Evolutionary conservation across 2,797 vertebrate species (phyloP), one percentile per base, ranked within the genome.

Genomic region (Notamacropus eugenii): DNA sequence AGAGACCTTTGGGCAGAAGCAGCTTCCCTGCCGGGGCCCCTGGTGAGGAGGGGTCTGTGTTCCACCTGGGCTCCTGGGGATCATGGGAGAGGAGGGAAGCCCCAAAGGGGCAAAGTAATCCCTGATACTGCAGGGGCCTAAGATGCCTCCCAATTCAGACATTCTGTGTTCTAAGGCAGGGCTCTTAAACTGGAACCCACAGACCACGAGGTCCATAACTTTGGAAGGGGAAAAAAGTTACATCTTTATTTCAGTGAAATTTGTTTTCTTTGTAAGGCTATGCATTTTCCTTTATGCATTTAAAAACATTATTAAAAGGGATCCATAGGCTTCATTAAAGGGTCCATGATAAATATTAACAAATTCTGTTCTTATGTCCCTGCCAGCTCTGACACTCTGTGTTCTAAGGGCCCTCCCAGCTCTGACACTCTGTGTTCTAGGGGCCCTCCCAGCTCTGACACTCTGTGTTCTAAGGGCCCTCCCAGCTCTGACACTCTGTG

Each of bases 1-100:
- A 96, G 95, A 28, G 98, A 99, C 74, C 95, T 92, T 67, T 99
- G 99, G 99, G 94, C 13, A 90, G 98, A 98, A 96, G 98, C 97
- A 50, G 98, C 98, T n/a, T 92, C 94, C 34, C 98, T 99, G 22
- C 98, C 99, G 4, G 97, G 98, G 54, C 99, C 98, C 93, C 96
- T 99, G 99, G 99, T 99, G 97, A 99, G 98, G 94, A 59, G 22
- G 28, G 52, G 0, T 95, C 82, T 9, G n/a, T 82, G 67, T 82
- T 82, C 90, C 82, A 56, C n/a, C 67, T 96, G 59, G 58, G 62
- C 54, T 27, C 54, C 46, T 55, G 13, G 55, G 16, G 50, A 40
- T n/a, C 19, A 3, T 0, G 5, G 52, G 13, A 10, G 0, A 46
- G 28, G 28, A 96, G 56, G 12, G 54, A n/a, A 92, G 57, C 91